Evolutionary conservation across 2,888 invertebrate species (phyloP).

Genomic region (Catocala nupta): DNA sequence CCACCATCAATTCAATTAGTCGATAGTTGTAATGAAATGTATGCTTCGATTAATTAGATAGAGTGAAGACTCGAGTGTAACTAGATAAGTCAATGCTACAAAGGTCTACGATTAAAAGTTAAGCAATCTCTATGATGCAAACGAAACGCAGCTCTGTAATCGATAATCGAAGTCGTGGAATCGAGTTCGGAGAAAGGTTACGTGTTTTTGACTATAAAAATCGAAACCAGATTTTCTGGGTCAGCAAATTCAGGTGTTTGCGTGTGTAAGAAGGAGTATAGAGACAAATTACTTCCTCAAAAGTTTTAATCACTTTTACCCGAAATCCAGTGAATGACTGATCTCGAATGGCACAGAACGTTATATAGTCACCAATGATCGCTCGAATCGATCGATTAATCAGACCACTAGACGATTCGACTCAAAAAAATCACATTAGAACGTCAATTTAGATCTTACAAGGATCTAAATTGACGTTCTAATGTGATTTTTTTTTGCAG

Average conservation of each 20-base stretch:
- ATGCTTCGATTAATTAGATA: conserved; percentile 44
- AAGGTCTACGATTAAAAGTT: conserved; percentile 55
- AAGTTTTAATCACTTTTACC: background rate
- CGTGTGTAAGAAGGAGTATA: conserved; percentile 1
- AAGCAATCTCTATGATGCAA: conserved; percentile 58
- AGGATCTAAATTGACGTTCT: no score
- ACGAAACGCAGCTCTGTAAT: conserved; percentile 52
- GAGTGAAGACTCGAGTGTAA: conserved; percentile 47
- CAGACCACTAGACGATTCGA: no score
- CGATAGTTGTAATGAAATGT: conserved; percentile 46
- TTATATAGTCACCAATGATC: no score
- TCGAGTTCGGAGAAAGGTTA: conserved; percentile 46
- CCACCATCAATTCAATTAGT: conserved; percentile 52
- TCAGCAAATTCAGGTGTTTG: conserved; percentile 12
- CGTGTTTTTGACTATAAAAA: conserved; percentile 37
- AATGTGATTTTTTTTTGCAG: no score
- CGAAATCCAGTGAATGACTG: background rate
- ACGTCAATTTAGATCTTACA: no score
- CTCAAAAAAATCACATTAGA: no score
- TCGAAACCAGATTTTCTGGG: conserved; percentile 27
- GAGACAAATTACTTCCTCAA: background rate
- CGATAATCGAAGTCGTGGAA: conserved; percentile 53
- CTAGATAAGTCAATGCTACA: conserved; percentile 54
- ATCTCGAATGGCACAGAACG: no score
- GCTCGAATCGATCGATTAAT: no score